Evolutionary conservation across 2,888 invertebrate genomes (phyloP), one percentile per base, ranked within the genome.

Genomic region (Drosophila subquinaria): DNA sequence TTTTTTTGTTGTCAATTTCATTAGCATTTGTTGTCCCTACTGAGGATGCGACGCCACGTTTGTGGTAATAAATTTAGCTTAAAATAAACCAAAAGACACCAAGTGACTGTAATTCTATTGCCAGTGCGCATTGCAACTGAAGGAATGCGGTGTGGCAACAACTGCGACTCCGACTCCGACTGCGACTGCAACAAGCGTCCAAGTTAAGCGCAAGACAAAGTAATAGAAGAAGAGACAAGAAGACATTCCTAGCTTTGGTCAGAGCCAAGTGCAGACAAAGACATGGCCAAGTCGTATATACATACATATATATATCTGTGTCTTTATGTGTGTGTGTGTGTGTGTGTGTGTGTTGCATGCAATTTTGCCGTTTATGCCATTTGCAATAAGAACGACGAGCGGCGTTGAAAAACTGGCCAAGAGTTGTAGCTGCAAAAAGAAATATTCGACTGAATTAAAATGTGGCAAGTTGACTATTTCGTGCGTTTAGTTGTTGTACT

Each of bases 391-490:
- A 79, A 77, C 81, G 72, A 81, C 45, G 67, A 47, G 45, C 53
- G 27, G 43, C 56, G 42, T 62, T 45, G 62, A 40, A 69, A 73
- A 70, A 69, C 69, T 71, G 68, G 71, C 65, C 73, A 73, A 70
- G 51, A 57, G 63, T 30, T 52, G 66, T 35, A 33, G 71, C 33
- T 59, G 67, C 67, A 51, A 59, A 52, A 81, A 77, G 75, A 87
- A 82, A 86, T 86, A 89, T 89, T 84, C 81, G 68, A 86, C 75
- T 86, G 88, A 89, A 90, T 89, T 89, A 90, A 89, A 90, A 89
- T 90, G 90, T 89, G 89, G 90, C 86, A 89, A 88, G 77, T 89
- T 86, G 84, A 81, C 85, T 84, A 84, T 83, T 81, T 82, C 79
- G 82, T 83, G 88, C 80, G 71, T 71, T 74, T 66, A 61, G 65